Evolutionary conservation across 2,888 invertebrate genomes (phyloP), one percentile per base, ranked within the genome.

Genomic region (Pristionchus maxplancki): DNA sequence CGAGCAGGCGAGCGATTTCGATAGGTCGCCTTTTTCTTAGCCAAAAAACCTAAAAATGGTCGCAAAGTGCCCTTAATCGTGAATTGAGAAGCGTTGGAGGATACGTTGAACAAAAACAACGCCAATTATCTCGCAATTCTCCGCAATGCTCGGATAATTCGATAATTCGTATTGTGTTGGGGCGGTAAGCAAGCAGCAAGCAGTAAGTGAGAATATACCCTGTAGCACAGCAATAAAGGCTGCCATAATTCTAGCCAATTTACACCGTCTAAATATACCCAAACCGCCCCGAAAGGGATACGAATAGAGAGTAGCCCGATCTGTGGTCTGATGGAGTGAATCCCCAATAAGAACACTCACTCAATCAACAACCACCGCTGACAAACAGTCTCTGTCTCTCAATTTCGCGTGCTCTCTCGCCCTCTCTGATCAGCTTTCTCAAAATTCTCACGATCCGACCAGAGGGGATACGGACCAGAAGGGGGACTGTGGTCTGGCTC

Each of bases 321-420:
- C 64, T 64, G 64, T 64, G 64, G 31, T 64, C 64, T 31, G 58
- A 58, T n/a, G 64, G 64, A 28, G 31, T 64, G 64, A 64, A 64
- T 64, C 64, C 64, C 64, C 31, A 6, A 31, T 13, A 31, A 15
- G 64, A 64, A 64, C 64, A 31, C 28, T 3, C 53, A 13, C 28
- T 71, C 71, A 37, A 64, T 71, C 71, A 71, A 71, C 71, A 71
- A 71, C 37, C n/a, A n/a, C n/a, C 71, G 37, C 20, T 6, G 64
- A 31, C 64, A 64, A 64, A 64, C 64, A 64, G 31, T 64, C 28
- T n/a, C n/a, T n/a, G n/a, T n/a, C n/a, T n/a, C n/a, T n/a, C n/a
- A n/a, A n/a, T n/a, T n/a, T n/a, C n/a, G n/a, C n/a, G n/a, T n/a
- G n/a, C n/a, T n/a, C n/a, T n/a, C n/a, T n/a, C n/a, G n/a, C n/a